A percentile compares a stretch with the other conserved stretches of the same genome.
These are phyloP conservation scores for Brachionus asplanchnoidis DNA, from an alignment of 1,140 invertebrate genomes.

Conservation along the genomic window DNA sequence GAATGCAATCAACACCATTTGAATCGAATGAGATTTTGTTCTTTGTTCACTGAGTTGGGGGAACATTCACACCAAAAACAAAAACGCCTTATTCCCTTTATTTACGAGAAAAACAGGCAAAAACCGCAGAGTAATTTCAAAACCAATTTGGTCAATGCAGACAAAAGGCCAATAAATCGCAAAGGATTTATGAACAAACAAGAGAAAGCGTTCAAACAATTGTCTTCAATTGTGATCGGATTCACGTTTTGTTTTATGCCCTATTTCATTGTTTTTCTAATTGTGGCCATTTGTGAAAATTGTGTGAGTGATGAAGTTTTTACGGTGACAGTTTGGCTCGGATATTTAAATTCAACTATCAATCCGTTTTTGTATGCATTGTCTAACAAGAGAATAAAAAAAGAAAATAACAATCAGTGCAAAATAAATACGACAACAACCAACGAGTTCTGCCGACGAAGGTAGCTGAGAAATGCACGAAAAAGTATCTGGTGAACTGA, in stretches of 20 bases:
- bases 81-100: neutral
- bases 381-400: constrained; percentile 9
- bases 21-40: neutral
- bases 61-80: neutral
- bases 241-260: constrained; percentile 66
- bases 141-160: neutral
- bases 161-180: neutral
- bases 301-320: constrained; percentile 53
- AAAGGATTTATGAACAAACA: constrained; percentile 26
- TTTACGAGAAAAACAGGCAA: neutral
- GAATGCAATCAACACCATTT: neutral
- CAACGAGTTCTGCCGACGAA: neutral
- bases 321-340: constrained; percentile 71
- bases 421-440: neutral
- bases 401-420: neutral
- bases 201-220: constrained; percentile 62
- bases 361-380: constrained; percentile 76
- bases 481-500: neutral
- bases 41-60: neutral
- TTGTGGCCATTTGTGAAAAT: constrained; percentile 63
- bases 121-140: neutral
- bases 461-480: neutral
- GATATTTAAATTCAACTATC: constrained; percentile 92
- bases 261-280: constrained; percentile 64
- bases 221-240: constrained; percentile 66